Conservation (phyloP, 2,888 invertebrate species). For the Myopa tessellatipennis region DNA sequence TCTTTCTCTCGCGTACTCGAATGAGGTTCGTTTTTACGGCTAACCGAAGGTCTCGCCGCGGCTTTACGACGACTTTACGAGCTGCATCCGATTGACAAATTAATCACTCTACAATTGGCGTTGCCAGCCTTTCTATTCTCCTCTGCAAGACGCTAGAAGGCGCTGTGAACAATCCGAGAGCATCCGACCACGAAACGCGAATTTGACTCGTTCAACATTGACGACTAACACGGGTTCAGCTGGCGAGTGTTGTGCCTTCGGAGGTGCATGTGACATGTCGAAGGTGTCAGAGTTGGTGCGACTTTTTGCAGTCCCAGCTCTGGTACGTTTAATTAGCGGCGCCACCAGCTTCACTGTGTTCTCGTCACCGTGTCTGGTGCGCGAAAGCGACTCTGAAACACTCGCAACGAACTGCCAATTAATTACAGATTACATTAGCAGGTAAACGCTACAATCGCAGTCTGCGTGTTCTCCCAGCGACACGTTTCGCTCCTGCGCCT, state of each 20-base stretch:
- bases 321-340: slow-evolving; percentile 15
- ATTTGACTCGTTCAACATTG: no score
- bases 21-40: not conserved
- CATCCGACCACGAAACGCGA: not conserved
- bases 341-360: not conserved
- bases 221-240: no score
- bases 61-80: not conserved
- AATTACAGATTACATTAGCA: slow-evolving; percentile 7
- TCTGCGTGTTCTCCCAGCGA: no score
- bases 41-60: not conserved
- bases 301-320: not conserved
- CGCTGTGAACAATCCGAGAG: not conserved
- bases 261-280: not conserved
- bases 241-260: no score
- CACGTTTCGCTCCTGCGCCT: no score
- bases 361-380: not conserved
- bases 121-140: not conserved
- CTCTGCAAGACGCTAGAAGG: no score
- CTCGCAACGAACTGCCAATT: slow-evolving; percentile 16
- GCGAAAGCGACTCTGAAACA: not conserved
- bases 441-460: not conserved
- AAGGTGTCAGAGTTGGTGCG: not conserved
- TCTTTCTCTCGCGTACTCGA: not conserved
- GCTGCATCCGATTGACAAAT: not conserved
- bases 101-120: not conserved